phyloP scores from a whole-genome alignment of 2,113 vertebrate species.

The Saimiri boliviensis region DNA sequence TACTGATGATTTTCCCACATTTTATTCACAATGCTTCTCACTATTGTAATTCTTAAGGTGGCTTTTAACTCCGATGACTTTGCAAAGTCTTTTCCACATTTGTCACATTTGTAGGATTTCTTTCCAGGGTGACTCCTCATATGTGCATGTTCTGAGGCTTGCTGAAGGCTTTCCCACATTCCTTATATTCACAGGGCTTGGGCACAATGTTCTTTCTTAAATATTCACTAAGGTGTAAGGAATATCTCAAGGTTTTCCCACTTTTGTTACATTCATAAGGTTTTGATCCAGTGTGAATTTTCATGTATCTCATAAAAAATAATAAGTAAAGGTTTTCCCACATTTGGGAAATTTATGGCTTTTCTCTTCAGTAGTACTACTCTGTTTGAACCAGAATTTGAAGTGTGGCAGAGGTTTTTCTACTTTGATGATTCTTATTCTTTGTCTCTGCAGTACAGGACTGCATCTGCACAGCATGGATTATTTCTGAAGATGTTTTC shows the following conservation, averaged over 20 bases:
- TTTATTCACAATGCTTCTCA: background rate
- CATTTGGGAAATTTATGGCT: background rate
- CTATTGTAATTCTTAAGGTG: background rate
- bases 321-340: background rate
- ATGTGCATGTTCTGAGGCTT: background rate
- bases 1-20: background rate
- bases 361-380: background rate
- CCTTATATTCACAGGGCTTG: background rate
- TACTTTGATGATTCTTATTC: too few species aligned
- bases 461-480: too few species aligned
- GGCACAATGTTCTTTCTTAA: background rate
- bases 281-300: background rate
- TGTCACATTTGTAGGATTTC: background rate
- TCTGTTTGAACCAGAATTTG: background rate
- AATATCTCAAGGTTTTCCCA: slow-evolving; percentile 6
- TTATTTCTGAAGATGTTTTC: too few species aligned
- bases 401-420: too few species aligned
- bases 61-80: background rate
- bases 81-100: background rate
- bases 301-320: background rate
- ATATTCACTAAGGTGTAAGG: slow-evolving; percentile 2
- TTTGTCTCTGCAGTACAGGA: too few species aligned
- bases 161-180: background rate
- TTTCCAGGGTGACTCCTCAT: background rate
- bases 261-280: background rate